Conservation (phyloP, 2,797 vertebrate species). For the Sarcoramphus papa region DNA sequence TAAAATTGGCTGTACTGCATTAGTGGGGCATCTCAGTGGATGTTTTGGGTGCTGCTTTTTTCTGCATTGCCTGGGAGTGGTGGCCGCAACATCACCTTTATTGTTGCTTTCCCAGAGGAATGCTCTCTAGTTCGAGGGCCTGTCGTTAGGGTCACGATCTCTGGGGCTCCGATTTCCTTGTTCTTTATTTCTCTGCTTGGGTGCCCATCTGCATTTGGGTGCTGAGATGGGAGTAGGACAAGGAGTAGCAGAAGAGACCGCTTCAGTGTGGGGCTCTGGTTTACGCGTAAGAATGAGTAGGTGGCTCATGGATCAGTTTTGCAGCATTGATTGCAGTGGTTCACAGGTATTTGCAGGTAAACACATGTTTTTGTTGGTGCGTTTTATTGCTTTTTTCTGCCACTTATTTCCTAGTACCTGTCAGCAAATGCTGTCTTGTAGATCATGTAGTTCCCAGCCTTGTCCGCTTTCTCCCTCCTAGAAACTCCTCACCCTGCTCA, state of each 20-base stretch:
- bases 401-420: neutral
- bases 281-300: fast-evolving
- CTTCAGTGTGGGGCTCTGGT: neutral
- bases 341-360: neutral
- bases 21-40: neutral
- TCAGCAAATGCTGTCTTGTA: neutral
- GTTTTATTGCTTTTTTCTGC: neutral
- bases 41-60: neutral
- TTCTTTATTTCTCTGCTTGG: neutral
- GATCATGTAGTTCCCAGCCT: neutral
- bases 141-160: neutral
- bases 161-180: neutral
- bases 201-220: fast-evolving
- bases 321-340: neutral
- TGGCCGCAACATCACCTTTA: neutral
- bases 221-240: neutral
- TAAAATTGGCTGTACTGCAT: neutral
- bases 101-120: neutral
- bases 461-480: neutral
- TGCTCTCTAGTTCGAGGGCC: neutral
- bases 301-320: neutral
- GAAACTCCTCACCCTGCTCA: neutral
- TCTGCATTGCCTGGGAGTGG: neutral
- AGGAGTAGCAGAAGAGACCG: neutral
- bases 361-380: neutral